Conservation (phyloP, 1,140 invertebrate species). For the Steinernema khuongi region DNA sequence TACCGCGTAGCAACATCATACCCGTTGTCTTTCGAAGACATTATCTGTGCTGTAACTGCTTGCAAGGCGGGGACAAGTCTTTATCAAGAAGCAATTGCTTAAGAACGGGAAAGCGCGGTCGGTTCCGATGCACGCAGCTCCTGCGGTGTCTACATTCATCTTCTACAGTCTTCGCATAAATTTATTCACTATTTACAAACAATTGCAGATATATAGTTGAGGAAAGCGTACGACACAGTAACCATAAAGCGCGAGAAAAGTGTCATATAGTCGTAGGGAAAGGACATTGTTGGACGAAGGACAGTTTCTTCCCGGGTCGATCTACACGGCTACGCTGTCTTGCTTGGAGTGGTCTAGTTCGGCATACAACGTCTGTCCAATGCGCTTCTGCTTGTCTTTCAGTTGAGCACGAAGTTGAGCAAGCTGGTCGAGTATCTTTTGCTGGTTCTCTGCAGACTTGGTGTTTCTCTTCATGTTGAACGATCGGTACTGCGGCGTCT, state of each 20-base stretch:
- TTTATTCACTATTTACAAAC: constrained; percentile 10
- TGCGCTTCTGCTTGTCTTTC: constrained; percentile 37
- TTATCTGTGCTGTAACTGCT: too few relatives aligned
- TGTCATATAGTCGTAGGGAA: background rate
- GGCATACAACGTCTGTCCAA: constrained; percentile 33
- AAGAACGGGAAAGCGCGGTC: too few relatives aligned
- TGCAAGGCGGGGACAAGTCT: too few relatives aligned
- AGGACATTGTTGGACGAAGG: background rate
- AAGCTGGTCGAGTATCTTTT: constrained; percentile 41
- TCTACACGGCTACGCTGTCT: constrained; percentile 22
- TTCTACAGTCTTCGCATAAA: too few relatives aligned
- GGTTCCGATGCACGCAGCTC: too few relatives aligned
- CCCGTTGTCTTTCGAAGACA: too few relatives aligned
- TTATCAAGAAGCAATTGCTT: too few relatives aligned
- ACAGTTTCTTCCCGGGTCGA: background rate
- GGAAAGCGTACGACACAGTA: background rate
- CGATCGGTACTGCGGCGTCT: constrained; percentile 40
- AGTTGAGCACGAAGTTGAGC: constrained; percentile 37
- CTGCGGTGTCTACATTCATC: too few relatives aligned
- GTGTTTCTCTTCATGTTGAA: constrained; percentile 42
- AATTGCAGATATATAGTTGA: background rate
- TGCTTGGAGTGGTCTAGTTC: constrained; percentile 23
- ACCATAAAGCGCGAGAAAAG: background rate
- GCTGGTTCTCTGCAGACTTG: constrained; percentile 39
- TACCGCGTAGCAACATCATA: too few relatives aligned